Conservation (phyloP, 2,113 vertebrate genomes). For the Ptyas mucosa region DNA sequence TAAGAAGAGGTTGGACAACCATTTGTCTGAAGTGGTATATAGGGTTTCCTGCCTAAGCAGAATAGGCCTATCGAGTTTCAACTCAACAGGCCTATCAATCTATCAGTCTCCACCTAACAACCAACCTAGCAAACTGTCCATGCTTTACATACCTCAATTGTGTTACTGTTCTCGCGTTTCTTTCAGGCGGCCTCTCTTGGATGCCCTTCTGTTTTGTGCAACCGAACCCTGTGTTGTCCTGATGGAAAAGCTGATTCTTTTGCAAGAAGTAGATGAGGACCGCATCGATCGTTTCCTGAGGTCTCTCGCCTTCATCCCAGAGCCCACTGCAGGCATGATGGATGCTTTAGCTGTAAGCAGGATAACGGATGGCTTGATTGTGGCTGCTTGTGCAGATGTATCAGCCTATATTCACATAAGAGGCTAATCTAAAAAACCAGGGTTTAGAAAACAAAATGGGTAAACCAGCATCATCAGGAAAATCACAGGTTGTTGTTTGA, state of each 20-base stretch:
- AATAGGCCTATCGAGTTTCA: too few species aligned
- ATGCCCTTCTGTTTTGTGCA: slow-evolving; percentile 78
- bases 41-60: too few species aligned
- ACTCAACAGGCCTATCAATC: neutral
- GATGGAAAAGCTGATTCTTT: slow-evolving; percentile 72
- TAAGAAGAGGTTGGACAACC: too few species aligned
- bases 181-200: slow-evolving; percentile 78
- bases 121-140: neutral
- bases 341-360: slow-evolving; percentile 72
- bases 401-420: neutral
- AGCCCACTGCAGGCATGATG: slow-evolving; percentile 74
- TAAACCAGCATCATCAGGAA: neutral
- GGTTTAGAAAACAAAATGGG: neutral
- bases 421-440: neutral
- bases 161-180: slow-evolving; percentile 44
- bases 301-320: slow-evolving; percentile 74
- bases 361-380: neutral
- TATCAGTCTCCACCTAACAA: neutral
- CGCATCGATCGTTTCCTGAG: slow-evolving; percentile 70
- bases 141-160: neutral
- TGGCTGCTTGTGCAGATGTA: neutral
- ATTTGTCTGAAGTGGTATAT: too few species aligned
- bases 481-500: neutral
- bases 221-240: slow-evolving; percentile 78
- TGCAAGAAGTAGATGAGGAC: slow-evolving; percentile 71